phyloP scores from a whole-genome alignment of 2,113 vertebrate genomes.

The Boleophthalmus pectinirostris region DNA sequence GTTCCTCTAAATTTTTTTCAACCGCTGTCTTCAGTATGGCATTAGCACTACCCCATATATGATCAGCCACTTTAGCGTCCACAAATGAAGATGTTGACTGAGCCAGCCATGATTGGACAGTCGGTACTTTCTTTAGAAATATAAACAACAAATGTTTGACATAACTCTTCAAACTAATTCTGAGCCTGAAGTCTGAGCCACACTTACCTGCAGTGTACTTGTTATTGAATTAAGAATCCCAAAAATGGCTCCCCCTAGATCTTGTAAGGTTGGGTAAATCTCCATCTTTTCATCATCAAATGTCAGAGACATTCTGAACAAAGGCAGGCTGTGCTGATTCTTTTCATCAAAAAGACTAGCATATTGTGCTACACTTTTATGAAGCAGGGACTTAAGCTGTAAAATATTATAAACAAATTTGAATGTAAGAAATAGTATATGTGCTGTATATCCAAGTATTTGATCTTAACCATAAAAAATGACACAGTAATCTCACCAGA shows the following conservation, averaged over 20 bases:
- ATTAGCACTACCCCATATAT: constrained; percentile 76
- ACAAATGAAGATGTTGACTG: constrained; percentile 61
- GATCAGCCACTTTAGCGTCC: constrained; percentile 79
- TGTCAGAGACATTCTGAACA: constrained; percentile 90
- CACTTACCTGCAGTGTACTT: constrained; percentile 85
- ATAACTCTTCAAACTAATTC: neutral
- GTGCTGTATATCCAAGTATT: neutral
- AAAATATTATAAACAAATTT: constrained; percentile 13
- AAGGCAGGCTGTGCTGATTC: constrained; percentile 73
- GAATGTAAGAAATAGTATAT: neutral
- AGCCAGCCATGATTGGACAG: constrained; percentile 80
- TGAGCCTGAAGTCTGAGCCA: neutral
- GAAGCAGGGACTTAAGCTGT: constrained; percentile 87
- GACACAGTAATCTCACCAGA: constrained; percentile 78
- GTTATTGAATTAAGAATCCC: constrained; percentile 79
- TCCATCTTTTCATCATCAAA: constrained; percentile 91
- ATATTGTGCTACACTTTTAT: constrained; percentile 81
- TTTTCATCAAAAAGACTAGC: constrained; percentile 82
- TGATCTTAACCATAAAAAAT: neutral
- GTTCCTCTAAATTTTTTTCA: constrained; percentile 78
- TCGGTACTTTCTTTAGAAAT: constrained; percentile 81
- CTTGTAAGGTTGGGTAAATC: constrained; percentile 88
- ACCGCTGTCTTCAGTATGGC: constrained; percentile 72
- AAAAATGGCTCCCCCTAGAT: constrained; percentile 84
- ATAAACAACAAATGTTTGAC: neutral